Evolutionary conservation across 2,113 vertebrate species (phyloP).

Genomic region (Brachionichthys hirsutus): DNA sequence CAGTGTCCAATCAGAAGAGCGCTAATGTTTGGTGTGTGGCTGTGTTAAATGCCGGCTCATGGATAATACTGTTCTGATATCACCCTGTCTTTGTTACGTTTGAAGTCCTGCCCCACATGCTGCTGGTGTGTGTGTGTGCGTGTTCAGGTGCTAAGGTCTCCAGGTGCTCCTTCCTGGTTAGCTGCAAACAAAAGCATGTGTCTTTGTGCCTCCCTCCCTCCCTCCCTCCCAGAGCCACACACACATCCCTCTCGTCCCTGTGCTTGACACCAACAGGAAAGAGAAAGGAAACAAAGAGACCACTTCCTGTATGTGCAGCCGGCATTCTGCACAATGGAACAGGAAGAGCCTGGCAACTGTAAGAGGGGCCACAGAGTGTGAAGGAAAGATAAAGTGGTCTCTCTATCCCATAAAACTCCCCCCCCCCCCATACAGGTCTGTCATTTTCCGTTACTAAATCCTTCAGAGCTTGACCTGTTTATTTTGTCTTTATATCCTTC

Average conservation of each 20-base stretch:
- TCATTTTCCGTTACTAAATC: slow-evolving; percentile 46
- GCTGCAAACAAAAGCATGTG: slow-evolving; percentile 45
- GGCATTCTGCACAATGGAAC: slow-evolving; percentile 65
- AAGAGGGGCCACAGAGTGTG: slow-evolving; percentile 54
- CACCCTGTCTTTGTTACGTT: slow-evolving; percentile 44
- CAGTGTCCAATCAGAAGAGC: slow-evolving; percentile 54
- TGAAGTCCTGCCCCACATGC: neutral
- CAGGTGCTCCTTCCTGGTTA: slow-evolving; percentile 59
- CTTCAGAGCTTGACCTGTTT: slow-evolving; percentile 4
- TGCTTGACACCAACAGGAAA: slow-evolving; percentile 65
- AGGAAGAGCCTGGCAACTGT: slow-evolving; percentile 71
- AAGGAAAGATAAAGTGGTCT: slow-evolving; percentile 62
- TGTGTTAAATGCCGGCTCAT: slow-evolving; percentile 10
- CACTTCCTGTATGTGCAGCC: slow-evolving; percentile 72
- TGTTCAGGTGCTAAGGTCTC: slow-evolving; percentile 33
- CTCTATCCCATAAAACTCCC: slow-evolving; percentile 30
- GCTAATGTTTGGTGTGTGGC: slow-evolving; percentile 24
- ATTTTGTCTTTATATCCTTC: slow-evolving; percentile 6
- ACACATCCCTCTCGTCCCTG: slow-evolving; percentile 39
- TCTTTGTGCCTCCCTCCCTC: slow-evolving; percentile 43
- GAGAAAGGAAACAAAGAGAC: slow-evolving; percentile 72
- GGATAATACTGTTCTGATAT: slow-evolving; percentile 8
- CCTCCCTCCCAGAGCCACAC: slow-evolving; percentile 35
- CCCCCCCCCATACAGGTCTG: slow-evolving; percentile 1
- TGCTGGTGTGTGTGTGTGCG: slow-evolving; percentile 2